These are phyloP conservation scores for Phthorimaea operculella DNA, from an alignment of 1,140 invertebrate species.

Conservation along the genomic window DNA sequence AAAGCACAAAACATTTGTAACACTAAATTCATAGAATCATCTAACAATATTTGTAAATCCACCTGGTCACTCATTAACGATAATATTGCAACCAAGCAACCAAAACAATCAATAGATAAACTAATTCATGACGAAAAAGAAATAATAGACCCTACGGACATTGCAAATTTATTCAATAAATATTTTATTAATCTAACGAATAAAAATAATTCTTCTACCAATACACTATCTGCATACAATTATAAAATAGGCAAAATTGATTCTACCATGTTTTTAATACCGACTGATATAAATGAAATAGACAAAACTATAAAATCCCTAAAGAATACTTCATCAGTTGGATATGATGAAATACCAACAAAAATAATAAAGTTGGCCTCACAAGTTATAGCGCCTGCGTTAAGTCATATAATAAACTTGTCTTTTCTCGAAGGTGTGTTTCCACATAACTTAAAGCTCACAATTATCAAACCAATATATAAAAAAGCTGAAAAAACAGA, in stretches of 20 bases:
- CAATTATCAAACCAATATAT: not conserved
- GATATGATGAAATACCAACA: not conserved
- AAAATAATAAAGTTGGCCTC: not conserved
- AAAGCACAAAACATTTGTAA: conserved; percentile 10
- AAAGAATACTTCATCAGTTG: not conserved
- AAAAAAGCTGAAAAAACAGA: conserved; percentile 1
- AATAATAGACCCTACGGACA: conserved; percentile 2
- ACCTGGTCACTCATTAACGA: not conserved
- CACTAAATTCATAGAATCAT: not conserved
- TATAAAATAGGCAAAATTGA: not conserved
- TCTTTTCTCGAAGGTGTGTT: not conserved
- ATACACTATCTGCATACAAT: not conserved
- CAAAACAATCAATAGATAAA: not conserved
- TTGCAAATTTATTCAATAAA: not conserved
- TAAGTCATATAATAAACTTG: not conserved
- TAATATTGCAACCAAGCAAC: not conserved
- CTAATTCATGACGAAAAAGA: not conserved
- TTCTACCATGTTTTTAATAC: not conserved
- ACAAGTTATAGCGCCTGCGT: not conserved
- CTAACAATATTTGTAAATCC: not conserved
- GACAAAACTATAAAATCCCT: not conserved
- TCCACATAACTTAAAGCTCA: not conserved
- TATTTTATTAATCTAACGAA: not conserved
- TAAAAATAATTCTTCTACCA: not conserved
- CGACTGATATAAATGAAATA: conserved; percentile 1